Conservation (phyloP, 2,113 vertebrate species). For the Seriola rivoliana region DNA sequence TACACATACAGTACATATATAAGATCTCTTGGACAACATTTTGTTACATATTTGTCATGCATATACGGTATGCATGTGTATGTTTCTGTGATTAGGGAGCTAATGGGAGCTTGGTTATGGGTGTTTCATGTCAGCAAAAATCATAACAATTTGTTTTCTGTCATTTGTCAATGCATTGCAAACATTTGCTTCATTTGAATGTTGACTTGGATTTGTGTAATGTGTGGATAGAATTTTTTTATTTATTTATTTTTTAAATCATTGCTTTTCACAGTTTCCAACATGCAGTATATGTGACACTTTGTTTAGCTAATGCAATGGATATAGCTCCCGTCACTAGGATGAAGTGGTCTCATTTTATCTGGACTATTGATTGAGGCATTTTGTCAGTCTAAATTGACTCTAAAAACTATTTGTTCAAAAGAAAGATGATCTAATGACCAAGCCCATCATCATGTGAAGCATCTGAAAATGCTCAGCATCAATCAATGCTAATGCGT, state of each 20-base stretch:
- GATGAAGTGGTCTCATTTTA: constrained; percentile 7
- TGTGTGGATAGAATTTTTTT: background rate
- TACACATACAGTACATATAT: too few species aligned
- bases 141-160: background rate
- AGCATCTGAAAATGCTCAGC: constrained; percentile 38
- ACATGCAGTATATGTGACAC: background rate
- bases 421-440: constrained; percentile 36
- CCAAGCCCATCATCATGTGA: constrained; percentile 17
- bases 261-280: background rate
- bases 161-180: background rate
- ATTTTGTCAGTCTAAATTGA: constrained; percentile 31
- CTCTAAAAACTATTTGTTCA: constrained; percentile 31
- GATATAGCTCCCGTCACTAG: constrained; percentile 1
- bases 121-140: background rate
- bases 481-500: constrained; percentile 43
- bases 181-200: background rate
- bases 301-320: background rate
- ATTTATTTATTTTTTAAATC: background rate
- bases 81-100: background rate
- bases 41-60: background rate
- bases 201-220: background rate
- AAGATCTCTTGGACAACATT: too few species aligned
- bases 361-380: constrained; percentile 1
- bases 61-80: background rate
- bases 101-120: background rate